phyloP scores from a whole-genome alignment of 1,140 invertebrate genomes.

The Triops cancriformis region DNA sequence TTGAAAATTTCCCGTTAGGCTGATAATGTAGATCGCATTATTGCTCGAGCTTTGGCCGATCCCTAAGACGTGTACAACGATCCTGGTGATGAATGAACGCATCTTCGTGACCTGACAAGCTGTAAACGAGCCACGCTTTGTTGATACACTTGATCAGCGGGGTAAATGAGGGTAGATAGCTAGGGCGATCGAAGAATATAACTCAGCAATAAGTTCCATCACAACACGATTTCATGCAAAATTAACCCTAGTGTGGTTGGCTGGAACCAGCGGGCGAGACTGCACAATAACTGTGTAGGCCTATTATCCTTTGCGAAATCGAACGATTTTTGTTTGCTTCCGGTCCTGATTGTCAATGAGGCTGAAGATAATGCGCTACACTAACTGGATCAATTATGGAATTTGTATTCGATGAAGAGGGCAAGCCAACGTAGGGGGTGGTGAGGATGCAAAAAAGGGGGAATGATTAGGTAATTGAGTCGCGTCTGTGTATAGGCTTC shows the following conservation, averaged over 20 bases:
- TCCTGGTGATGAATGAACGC: background rate
- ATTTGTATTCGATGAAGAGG: too few species aligned
- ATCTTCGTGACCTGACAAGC: background rate
- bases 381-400: background rate
- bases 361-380: background rate
- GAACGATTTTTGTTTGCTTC: too few species aligned
- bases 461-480: slow-evolving; percentile 1
- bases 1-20: background rate
- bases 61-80: background rate
- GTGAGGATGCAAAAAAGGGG: background rate
- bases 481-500: slow-evolving; percentile 5
- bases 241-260: background rate
- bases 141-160: background rate
- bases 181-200: background rate
- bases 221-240: background rate
- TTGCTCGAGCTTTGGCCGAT: background rate
- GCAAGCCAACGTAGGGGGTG: too few species aligned
- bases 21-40: background rate
- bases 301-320: background rate
- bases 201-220: background rate
- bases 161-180: background rate
- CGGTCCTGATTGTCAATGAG: background rate
- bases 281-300: background rate
- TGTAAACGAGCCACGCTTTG: background rate
- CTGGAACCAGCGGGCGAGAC: background rate